Evolutionary conservation across 2,888 invertebrate genomes (phyloP).

Genomic region (Dinocampus coccinellae): DNA sequence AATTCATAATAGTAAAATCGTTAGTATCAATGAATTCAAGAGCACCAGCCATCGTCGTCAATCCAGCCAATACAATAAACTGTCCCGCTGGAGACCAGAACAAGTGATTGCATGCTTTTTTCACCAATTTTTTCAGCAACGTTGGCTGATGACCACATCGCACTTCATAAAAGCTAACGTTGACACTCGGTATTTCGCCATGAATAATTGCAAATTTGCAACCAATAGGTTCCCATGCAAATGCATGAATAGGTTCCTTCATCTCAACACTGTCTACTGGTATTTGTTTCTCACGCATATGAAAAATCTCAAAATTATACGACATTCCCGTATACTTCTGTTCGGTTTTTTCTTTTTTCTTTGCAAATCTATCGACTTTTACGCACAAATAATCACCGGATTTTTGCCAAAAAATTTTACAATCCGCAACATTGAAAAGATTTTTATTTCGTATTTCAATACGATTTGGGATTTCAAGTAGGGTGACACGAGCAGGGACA

Average conservation of each 20-base stretch:
- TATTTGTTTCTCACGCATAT: slow-evolving; percentile 97
- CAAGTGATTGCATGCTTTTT: slow-evolving; percentile 89
- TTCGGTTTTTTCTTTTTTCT: slow-evolving; percentile 94
- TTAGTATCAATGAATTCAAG: slow-evolving; percentile 96
- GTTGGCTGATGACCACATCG: slow-evolving; percentile 92
- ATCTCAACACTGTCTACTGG: slow-evolving; percentile 98
- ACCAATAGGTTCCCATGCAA: slow-evolving; percentile 98
- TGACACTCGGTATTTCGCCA: slow-evolving; percentile 88
- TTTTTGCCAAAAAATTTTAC: slow-evolving; percentile 99
- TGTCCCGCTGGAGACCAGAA: slow-evolving; percentile 98
- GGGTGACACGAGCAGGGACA: slow-evolving; percentile 94
- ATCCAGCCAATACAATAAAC: slow-evolving; percentile 93
- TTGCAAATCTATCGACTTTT: slow-evolving; percentile 90
- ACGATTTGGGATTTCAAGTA: slow-evolving; percentile 91
- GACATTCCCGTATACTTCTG: slow-evolving; percentile 97
- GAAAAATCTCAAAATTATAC: slow-evolving; percentile 99
- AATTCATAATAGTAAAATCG: slow-evolving; percentile 95
- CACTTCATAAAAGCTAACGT: slow-evolving; percentile 93
- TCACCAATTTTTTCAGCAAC: slow-evolving; percentile 81
- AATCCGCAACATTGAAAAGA: slow-evolving; percentile 97
- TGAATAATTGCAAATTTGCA: slow-evolving; percentile 97
- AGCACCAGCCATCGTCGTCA: slow-evolving; percentile 86
- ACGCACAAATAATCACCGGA: slow-evolving; percentile 97
- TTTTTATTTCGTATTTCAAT: slow-evolving; percentile 93
- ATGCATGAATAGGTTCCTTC: slow-evolving; percentile 92